phyloP scores from a whole-genome alignment of 2,888 invertebrate species.

The Parthenolecanium corni region DNA sequence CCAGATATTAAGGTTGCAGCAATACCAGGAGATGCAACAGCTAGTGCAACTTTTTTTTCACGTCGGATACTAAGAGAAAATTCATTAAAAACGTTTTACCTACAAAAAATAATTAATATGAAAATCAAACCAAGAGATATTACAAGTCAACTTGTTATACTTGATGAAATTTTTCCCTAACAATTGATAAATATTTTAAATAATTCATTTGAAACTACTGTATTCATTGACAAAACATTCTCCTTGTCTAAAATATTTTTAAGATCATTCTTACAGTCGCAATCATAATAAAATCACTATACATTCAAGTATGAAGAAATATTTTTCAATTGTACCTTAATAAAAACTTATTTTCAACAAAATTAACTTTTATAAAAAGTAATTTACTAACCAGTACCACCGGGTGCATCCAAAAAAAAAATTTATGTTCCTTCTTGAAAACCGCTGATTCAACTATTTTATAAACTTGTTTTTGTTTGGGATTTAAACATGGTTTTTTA shows the following conservation, averaged over 20 bases:
- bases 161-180: too few relatives aligned
- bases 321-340: too few relatives aligned
- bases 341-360: background rate
- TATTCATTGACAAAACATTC: too few relatives aligned
- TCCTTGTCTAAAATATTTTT: too few relatives aligned
- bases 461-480: constrained; percentile 1
- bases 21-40: constrained; percentile 40
- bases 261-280: too few relatives aligned
- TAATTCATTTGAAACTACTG: too few relatives aligned
- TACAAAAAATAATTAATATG: background rate
- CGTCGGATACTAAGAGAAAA: constrained; percentile 37
- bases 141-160: background rate
- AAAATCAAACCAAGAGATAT: background rate
- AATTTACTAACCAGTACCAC: constrained; percentile 20
- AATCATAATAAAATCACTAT: too few relatives aligned
- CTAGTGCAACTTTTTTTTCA: constrained; percentile 36
- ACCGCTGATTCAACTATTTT: background rate
- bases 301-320: too few relatives aligned
- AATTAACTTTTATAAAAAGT: background rate
- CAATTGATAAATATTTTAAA: too few relatives aligned
- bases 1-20: constrained; percentile 39
- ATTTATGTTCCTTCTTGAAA: background rate
- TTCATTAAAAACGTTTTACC: constrained; percentile 40
- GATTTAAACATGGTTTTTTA: background rate
- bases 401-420: constrained; percentile 25